A percentile compares a stretch with the other conserved stretches of the same genome.
These are phyloP conservation scores for Upupa epops DNA, from an alignment of 2,113 vertebrate genomes.

Conservation along the genomic window DNA sequence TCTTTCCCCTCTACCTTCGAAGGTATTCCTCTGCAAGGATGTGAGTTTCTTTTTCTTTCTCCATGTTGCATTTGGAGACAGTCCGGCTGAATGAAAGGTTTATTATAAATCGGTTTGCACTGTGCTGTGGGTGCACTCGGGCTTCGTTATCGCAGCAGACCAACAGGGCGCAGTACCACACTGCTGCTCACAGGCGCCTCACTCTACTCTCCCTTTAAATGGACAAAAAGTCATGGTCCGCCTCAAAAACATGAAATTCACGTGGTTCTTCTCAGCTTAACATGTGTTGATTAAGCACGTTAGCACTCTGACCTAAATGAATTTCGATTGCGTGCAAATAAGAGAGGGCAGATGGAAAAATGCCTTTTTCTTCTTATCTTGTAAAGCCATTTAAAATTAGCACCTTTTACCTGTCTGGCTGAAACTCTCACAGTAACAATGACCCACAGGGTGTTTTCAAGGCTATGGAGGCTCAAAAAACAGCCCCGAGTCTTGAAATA, in stretches of 20 bases:
- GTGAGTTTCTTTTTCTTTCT: neutral
- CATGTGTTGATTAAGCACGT: neutral
- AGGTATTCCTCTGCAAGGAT: neutral
- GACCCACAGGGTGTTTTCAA: neutral
- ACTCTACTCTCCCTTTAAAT: neutral
- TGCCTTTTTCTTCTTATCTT: neutral
- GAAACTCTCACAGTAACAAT: neutral
- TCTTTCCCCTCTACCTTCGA: neutral
- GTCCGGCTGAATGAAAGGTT: neutral
- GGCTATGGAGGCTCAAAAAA: neutral
- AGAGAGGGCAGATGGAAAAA: neutral
- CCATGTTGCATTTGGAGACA: neutral
- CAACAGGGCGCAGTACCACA: constrained; percentile 72
- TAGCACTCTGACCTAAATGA: constrained; percentile 20
- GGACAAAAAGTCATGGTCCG: neutral
- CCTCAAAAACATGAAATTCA: neutral
- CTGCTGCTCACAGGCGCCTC: neutral
- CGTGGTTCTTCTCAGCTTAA: neutral
- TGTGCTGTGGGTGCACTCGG: neutral
- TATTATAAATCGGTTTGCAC: neutral
- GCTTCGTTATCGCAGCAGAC: neutral
- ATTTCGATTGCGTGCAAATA: neutral
- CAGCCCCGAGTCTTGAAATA: neutral
- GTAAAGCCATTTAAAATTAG: neutral
- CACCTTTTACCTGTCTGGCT: neutral